These are phyloP conservation scores for Drosophila acutilabella DNA, from an alignment of 2,888 invertebrate genomes.

Conservation along the genomic window DNA sequence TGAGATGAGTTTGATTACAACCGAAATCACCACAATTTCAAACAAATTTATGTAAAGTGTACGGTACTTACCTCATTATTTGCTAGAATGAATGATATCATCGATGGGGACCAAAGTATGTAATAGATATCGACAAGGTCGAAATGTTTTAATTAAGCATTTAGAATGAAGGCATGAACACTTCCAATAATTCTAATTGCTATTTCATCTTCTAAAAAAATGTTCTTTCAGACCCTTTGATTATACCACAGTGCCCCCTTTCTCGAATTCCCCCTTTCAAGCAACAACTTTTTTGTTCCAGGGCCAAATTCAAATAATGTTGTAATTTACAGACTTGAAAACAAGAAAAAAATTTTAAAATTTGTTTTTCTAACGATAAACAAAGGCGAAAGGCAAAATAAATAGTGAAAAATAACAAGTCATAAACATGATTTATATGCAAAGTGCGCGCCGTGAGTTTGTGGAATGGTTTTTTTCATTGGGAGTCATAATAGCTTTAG, in stretches of 20 bases:
- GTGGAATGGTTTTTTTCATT: slow-evolving; percentile 23
- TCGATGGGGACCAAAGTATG: slow-evolving; percentile 38
- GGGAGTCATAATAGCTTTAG: neutral
- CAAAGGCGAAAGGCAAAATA: slow-evolving; percentile 70
- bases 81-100: slow-evolving; percentile 38
- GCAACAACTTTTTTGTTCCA: slow-evolving; percentile 31
- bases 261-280: neutral
- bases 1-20: no score
- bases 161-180: slow-evolving; percentile 33
- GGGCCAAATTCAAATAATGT: slow-evolving; percentile 66
- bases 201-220: slow-evolving; percentile 26
- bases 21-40: no score
- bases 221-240: slow-evolving; percentile 27
- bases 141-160: slow-evolving; percentile 53
- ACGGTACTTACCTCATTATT: neutral
- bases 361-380: slow-evolving; percentile 60
- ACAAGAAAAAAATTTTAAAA: slow-evolving; percentile 23
- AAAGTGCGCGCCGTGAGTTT: slow-evolving; percentile 69
- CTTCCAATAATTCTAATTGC: slow-evolving; percentile 31
- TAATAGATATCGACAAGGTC: slow-evolving; percentile 45
- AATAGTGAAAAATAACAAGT: slow-evolving; percentile 80
- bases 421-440: slow-evolving; percentile 82
- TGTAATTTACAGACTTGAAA: slow-evolving; percentile 65
- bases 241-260: slow-evolving; percentile 8
- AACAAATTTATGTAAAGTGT: neutral